A percentile compares a stretch with the other conserved stretches of the same genome.
These are phyloP conservation scores for Willowsia nigromaculata DNA, from an alignment of 2,888 invertebrate genomes.

Conservation along the genomic window DNA sequence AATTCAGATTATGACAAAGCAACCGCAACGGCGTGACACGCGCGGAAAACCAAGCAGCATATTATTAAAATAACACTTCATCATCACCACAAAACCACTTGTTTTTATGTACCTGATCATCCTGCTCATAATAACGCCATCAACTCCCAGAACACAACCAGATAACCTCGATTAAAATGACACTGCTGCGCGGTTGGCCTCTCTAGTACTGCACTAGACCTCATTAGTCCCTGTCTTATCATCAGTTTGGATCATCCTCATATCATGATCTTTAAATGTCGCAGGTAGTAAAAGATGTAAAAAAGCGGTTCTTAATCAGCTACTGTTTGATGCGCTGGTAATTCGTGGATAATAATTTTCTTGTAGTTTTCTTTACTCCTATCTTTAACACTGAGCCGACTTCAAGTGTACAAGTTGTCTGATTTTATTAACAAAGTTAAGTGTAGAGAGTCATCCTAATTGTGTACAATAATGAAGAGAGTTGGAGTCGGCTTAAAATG, in stretches of 20 bases:
- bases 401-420: neutral
- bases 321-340: neutral
- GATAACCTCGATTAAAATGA: constrained; percentile 14
- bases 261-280: constrained; percentile 6
- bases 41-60: no score
- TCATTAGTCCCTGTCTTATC: constrained; percentile 31
- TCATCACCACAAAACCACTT: neutral
- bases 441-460: neutral
- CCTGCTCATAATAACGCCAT: neutral
- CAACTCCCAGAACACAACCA: neutral
- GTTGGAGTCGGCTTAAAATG: constrained; percentile 55
- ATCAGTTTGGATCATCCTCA: neutral
- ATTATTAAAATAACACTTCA: neutral
- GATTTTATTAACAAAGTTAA: neutral
- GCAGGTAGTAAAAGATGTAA: constrained; percentile 3
- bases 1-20: constrained; percentile 17
- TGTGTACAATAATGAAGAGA: constrained; percentile 15
- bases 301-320: constrained; percentile 13
- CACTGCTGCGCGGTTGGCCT: neutral
- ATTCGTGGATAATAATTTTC: neutral
- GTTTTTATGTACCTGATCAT: neutral
- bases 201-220: constrained; percentile 1
- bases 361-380: neutral
- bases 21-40: neutral
- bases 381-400: neutral